Evolutionary conservation across 2,888 invertebrate genomes (phyloP).

Genomic region (Eudasyphora cyanicolor): DNA sequence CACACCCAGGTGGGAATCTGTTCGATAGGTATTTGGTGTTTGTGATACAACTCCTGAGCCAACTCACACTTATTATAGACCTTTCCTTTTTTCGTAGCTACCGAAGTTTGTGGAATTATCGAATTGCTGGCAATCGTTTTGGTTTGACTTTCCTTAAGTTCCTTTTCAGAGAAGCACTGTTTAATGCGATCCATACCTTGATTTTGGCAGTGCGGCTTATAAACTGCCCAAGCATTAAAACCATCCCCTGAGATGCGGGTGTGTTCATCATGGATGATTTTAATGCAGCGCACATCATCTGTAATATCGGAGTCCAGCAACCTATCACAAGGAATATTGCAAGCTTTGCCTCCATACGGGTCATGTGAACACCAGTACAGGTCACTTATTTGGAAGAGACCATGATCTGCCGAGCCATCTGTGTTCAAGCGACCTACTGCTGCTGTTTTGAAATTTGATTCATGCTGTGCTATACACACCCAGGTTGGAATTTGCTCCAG

Average conservation of each 20-base stretch:
- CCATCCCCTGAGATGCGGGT: slow-evolving; percentile 85
- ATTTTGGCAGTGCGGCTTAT: slow-evolving; percentile 82
- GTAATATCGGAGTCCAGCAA: slow-evolving; percentile 85
- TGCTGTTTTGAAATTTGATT: slow-evolving; percentile 85
- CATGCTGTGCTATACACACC: slow-evolving; percentile 87
- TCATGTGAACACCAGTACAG: slow-evolving; percentile 84
- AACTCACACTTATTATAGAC: slow-evolving; percentile 82
- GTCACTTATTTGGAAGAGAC: slow-evolving; percentile 87
- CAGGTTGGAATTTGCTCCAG: slow-evolving; percentile 82
- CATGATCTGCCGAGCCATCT: slow-evolving; percentile 84
- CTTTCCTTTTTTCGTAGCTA: slow-evolving; percentile 62
- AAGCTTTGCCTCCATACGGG: slow-evolving; percentile 82
- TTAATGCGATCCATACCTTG: slow-evolving; percentile 59
- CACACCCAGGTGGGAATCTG: slow-evolving; percentile 85
- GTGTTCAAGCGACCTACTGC: slow-evolving; percentile 80
- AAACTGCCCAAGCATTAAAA: slow-evolving; percentile 87
- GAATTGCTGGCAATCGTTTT: background rate
- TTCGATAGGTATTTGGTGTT: slow-evolving; percentile 82
- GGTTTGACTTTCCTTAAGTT: slow-evolving; percentile 38
- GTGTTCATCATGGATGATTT: slow-evolving; percentile 84
- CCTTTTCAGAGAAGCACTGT: slow-evolving; percentile 63
- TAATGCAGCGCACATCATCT: slow-evolving; percentile 85
- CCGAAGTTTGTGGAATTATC: background rate
- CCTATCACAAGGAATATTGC: slow-evolving; percentile 83
- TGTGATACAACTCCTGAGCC: slow-evolving; percentile 83